These are phyloP conservation scores for Cyanoramphus novaezelandiae DNA, from an alignment of 2,113 vertebrate genomes.

Conservation along the genomic window DNA sequence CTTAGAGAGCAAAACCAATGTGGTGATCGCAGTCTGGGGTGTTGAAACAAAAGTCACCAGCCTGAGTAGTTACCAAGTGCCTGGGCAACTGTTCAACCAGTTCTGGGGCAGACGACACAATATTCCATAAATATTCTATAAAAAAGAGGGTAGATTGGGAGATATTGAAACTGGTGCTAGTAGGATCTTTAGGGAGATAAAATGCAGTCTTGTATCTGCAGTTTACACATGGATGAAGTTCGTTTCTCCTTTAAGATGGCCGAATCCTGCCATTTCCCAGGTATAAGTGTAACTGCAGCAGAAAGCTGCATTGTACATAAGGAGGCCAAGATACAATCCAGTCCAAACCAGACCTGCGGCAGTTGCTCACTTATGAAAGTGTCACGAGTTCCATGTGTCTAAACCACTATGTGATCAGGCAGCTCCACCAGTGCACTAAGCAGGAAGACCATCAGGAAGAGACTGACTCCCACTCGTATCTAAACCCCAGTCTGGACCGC, in stretches of 20 bases:
- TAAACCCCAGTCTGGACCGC: neutral
- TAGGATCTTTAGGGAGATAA: neutral
- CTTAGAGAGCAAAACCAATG: neutral
- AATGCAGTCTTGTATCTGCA: neutral
- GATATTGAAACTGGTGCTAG: neutral
- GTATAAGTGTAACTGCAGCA: neutral
- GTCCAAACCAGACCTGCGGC: neutral
- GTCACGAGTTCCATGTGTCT: neutral
- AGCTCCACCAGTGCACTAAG: neutral
- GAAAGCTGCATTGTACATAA: neutral
- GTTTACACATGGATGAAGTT: neutral
- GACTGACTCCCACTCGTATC: neutral
- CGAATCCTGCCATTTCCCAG: neutral
- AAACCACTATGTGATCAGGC: neutral
- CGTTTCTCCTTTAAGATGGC: neutral
- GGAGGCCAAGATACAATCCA: neutral
- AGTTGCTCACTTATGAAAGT: neutral
- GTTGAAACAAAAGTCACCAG: neutral
- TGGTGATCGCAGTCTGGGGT: neutral
- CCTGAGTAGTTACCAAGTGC: neutral
- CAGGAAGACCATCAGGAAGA: neutral
- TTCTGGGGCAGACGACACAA: neutral
- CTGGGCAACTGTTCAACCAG: neutral
- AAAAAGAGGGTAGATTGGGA: neutral
- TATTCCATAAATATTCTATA: fast-evolving